Evolutionary conservation across 1,140 invertebrate species (phyloP), one percentile per base, ranked within the genome.

Genomic region (Bombus polaris): DNA sequence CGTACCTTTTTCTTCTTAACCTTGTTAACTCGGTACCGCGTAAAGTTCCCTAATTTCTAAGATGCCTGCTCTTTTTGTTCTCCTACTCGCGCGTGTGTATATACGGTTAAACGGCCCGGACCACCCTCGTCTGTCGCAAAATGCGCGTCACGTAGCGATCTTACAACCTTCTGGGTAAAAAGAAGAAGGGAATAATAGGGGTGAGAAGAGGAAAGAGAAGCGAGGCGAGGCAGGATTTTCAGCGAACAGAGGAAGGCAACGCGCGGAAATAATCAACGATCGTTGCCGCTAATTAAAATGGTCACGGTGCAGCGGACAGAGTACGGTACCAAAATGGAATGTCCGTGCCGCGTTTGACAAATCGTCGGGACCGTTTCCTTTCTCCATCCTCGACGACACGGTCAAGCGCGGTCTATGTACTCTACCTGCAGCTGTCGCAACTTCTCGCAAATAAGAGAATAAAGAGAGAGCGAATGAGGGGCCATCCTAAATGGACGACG

Each of bases 321-420:
- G 15, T 12, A 62, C 59, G 32, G 68, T 4, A 18, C 68, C 25
- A 22, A 73, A 71, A 57, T 28, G 70, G 39, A 25, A 62, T 15
- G 37, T 74, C n/a, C 53, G 44, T 9, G 79, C 18, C 22, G 70
- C 79, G 35, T 47, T 68, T 83, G 73, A 83, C 73, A 83, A 83
- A 83, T 83, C 59, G 72, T 12, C 9, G 59, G 72, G 42, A 47
- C 10, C 9, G 12, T 81, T 72, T 42, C 37, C 22, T n/a, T 35
- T 76, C 1, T 37, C 2, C 3, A 53, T 32, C 2, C 10, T 37
- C 5, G 62, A 44, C 13, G 70, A 35, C 39, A 37, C 35, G 4
- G 70, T 65, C 62, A 8, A 39, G 15, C 37, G 66, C 22, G 62
- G 8, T 37, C 13, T 35, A 1, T 12, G 79, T 28, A 39, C 81